phyloP scores from a whole-genome alignment of 2,797 vertebrate species.

The Psittacula derbiana region DNA sequence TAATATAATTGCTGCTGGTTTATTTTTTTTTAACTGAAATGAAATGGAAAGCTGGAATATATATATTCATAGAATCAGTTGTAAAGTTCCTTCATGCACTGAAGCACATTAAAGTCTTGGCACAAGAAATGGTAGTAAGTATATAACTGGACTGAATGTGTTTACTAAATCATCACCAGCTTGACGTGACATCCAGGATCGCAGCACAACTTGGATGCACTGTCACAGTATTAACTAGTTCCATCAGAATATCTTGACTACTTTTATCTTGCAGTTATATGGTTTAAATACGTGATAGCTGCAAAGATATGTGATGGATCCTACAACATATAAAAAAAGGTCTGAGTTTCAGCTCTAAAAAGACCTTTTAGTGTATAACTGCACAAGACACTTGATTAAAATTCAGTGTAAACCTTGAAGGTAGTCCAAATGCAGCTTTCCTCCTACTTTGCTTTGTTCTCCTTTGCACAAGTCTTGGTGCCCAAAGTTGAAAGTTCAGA shows the following conservation, averaged over 20 bases:
- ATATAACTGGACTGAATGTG: constrained; percentile 29
- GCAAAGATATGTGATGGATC: background rate
- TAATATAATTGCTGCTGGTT: constrained; percentile 22
- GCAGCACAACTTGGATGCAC: background rate
- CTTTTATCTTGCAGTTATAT: background rate
- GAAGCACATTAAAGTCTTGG: constrained; percentile 56
- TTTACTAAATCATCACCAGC: background rate
- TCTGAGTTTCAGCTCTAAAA: background rate
- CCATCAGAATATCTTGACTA: background rate
- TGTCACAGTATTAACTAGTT: background rate
- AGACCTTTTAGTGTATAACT: background rate
- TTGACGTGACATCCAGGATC: background rate
- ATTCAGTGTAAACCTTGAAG: background rate
- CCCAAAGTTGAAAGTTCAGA: background rate
- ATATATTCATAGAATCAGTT: background rate
- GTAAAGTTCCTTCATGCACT: constrained; percentile 64
- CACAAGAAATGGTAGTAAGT: constrained; percentile 4
- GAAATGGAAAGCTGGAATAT: constrained; percentile 27
- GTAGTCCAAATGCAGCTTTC: background rate
- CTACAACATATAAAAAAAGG: background rate
- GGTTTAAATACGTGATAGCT: background rate
- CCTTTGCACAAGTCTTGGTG: fast-evolving
- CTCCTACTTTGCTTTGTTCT: background rate
- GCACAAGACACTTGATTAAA: background rate
- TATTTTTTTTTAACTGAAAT: constrained; percentile 16